phyloP scores from a whole-genome alignment of 2,113 vertebrate genomes.

The Physeter macrocephalus region DNA sequence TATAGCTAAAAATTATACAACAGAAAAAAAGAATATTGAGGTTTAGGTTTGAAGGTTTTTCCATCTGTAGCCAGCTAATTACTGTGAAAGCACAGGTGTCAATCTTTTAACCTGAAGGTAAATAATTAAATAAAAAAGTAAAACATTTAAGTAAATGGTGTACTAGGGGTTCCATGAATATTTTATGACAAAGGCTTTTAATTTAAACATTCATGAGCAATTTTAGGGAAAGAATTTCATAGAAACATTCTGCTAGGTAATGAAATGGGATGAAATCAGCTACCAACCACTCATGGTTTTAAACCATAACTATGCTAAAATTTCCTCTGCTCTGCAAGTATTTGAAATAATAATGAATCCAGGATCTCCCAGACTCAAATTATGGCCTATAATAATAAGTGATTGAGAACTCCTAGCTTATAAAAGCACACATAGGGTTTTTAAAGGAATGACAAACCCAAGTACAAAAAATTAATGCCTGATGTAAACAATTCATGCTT shows the following conservation, averaged over 20 bases:
- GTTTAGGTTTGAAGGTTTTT: conserved; percentile 14
- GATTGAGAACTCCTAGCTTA: not conserved
- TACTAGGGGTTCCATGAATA: not conserved
- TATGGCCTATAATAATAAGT: not conserved
- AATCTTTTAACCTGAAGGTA: conserved; percentile 37
- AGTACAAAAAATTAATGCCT: conserved; percentile 28
- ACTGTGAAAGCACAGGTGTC: not conserved
- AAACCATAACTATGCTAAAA: conserved; percentile 13
- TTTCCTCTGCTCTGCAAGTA: not conserved
- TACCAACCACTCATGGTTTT: not conserved
- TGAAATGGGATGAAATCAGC: conserved; percentile 1
- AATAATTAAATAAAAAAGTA: conserved; percentile 20
- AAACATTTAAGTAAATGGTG: conserved; percentile 15
- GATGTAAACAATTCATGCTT: not conserved
- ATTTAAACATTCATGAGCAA: not conserved
- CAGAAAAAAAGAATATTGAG: conserved; percentile 2
- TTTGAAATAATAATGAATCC: conserved; percentile 18
- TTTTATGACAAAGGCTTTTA: conserved; percentile 21
- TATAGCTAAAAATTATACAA: not conserved
- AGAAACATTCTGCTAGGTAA: conserved; percentile 6
- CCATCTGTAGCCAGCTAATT: not conserved
- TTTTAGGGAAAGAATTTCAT: not conserved
- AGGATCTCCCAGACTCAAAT: not conserved
- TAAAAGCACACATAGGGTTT: not conserved
- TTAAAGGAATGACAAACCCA: conserved; percentile 29